A percentile compares a stretch with the other conserved stretches of the same genome.
Evolutionary conservation across 2,797 vertebrate species (phyloP).

Genomic region (Sebastes elongatus): DNA sequence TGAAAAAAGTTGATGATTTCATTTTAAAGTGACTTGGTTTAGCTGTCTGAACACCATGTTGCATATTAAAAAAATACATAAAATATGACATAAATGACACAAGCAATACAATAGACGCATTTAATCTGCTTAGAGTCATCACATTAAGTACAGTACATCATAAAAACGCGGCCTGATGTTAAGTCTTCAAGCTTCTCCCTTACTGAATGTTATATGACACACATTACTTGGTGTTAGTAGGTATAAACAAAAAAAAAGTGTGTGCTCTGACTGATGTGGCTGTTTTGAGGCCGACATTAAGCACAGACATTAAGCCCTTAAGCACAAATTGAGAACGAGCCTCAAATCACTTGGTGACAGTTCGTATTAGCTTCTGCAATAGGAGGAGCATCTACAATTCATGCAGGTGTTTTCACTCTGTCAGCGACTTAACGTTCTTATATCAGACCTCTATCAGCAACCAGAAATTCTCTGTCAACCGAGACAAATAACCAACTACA

Average conservation of each 20-base stretch:
- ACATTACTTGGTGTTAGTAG: slow-evolving; percentile 1
- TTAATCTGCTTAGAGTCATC: not conserved
- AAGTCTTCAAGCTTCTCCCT: slow-evolving; percentile 1
- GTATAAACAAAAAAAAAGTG: not conserved
- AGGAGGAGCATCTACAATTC: slow-evolving; percentile 9
- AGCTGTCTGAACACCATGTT: not conserved
- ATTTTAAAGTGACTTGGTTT: not conserved
- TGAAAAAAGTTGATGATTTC: not conserved
- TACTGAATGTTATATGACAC: not conserved
- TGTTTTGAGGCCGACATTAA: slow-evolving; percentile 36
- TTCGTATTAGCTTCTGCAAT: slow-evolving; percentile 33
- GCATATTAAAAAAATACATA: not conserved
- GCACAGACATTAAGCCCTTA: slow-evolving; percentile 26
- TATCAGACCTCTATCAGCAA: slow-evolving; percentile 8
- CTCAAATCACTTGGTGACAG: slow-evolving; percentile 43
- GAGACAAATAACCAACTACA: slow-evolving; percentile 6
- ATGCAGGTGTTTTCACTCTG: slow-evolving; percentile 19
- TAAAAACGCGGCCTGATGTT: slow-evolving; percentile 14
- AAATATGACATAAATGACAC: not conserved
- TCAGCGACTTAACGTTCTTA: slow-evolving; percentile 2
- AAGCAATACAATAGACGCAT: not conserved
- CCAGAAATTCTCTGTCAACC: slow-evolving; percentile 19
- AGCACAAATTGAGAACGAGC: slow-evolving; percentile 36
- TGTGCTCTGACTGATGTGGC: slow-evolving; percentile 18
- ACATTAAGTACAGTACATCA: not conserved